These are phyloP conservation scores for Bombus fervidus DNA, from an alignment of 1,140 invertebrate genomes.

Conservation along the genomic window DNA sequence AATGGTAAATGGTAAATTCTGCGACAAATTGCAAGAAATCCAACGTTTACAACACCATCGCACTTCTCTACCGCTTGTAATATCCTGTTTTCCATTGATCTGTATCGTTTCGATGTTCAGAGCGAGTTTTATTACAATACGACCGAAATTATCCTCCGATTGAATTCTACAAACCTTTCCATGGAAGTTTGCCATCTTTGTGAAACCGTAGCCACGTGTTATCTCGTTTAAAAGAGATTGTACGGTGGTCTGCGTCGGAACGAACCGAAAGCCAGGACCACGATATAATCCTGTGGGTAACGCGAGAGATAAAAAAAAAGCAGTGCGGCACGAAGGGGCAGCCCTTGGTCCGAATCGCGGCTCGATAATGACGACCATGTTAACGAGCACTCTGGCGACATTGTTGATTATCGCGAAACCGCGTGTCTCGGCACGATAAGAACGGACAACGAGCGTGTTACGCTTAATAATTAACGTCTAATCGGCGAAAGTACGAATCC, in stretches of 20 bases:
- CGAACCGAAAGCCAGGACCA: neutral
- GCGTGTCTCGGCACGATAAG: slow-evolving; percentile 77
- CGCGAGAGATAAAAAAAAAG: neutral
- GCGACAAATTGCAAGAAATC: too few relatives aligned
- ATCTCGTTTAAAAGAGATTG: neutral
- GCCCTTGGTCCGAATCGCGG: slow-evolving; percentile 5
- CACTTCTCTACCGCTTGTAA: too few relatives aligned
- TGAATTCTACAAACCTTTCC: neutral
- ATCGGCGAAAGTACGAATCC: slow-evolving; percentile 44
- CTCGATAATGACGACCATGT: slow-evolving; percentile 49
- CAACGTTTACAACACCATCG: too few relatives aligned
- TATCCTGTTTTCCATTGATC: too few relatives aligned
- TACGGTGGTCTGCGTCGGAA: too few relatives aligned
- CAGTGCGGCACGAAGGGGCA: neutral
- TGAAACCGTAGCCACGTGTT: neutral
- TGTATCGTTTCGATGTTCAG: too few relatives aligned
- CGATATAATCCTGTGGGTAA: slow-evolving; percentile 34
- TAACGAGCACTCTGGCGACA: slow-evolving; percentile 64
- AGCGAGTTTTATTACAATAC: too few relatives aligned
- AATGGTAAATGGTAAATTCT: too few relatives aligned
- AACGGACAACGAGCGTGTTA: slow-evolving; percentile 62
- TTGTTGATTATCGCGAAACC: slow-evolving; percentile 78
- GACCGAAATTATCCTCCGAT: neutral
- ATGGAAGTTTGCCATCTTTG: neutral
- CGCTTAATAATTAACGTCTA: slow-evolving; percentile 55